These are phyloP conservation scores for Rotaria socialis DNA, from an alignment of 2,888 invertebrate species.

Conservation along the genomic window DNA sequence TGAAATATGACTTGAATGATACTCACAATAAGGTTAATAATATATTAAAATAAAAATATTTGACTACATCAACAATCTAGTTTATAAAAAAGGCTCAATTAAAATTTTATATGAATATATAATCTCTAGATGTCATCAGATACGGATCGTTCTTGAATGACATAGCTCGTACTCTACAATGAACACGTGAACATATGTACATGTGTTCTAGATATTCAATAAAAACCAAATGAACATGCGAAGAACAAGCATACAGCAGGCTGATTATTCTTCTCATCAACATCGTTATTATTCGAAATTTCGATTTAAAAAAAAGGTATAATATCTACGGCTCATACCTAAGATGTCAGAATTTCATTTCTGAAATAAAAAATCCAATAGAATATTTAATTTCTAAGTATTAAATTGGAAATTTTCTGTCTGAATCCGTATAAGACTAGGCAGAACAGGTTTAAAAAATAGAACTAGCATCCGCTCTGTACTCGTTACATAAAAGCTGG, in stretches of 20 bases:
- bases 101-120: background rate
- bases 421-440: background rate
- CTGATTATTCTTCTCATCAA: background rate
- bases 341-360: background rate
- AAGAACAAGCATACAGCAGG: background rate
- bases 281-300: slow-evolving; percentile 16
- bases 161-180: background rate
- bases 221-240: slow-evolving; percentile 13
- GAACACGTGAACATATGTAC: background rate
- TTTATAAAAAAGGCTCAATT: too few species aligned
- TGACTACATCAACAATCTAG: too few species aligned
- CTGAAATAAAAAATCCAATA: background rate
- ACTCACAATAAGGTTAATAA: background rate
- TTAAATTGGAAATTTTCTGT: too few species aligned
- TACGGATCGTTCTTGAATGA: too few species aligned
- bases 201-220: slow-evolving; percentile 32
- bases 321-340: background rate
- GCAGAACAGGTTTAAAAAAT: background rate
- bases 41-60: too few species aligned
- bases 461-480: background rate
- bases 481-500: background rate
- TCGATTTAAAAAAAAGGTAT: background rate
- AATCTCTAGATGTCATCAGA: background rate
- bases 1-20: background rate
- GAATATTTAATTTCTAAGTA: too few species aligned